Conservation (phyloP, 1,140 invertebrate species). For the Aporrectodea caliginosa region DNA sequence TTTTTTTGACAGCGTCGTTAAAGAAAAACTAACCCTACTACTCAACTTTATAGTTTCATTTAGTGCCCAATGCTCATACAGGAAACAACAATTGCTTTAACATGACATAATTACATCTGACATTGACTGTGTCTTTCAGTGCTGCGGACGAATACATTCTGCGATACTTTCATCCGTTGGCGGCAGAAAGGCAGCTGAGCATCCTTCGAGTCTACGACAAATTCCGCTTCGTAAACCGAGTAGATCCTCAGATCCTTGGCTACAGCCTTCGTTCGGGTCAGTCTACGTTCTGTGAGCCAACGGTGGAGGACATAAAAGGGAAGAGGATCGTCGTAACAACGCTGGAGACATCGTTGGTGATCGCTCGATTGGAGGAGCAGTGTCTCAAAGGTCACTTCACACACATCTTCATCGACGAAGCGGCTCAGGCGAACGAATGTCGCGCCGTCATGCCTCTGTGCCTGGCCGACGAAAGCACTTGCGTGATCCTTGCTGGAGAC, state of each 20-base stretch:
- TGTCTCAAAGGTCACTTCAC: conserved; percentile 65
- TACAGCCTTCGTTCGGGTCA: conserved; percentile 69
- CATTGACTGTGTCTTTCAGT: conserved; percentile 55
- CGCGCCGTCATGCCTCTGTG: conserved; percentile 78
- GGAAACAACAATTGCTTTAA: too few relatives aligned
- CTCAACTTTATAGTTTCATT: too few relatives aligned
- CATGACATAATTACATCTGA: too few relatives aligned
- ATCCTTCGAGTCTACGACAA: conserved; percentile 79
- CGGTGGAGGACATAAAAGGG: conserved; percentile 67
- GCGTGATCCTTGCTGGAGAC: conserved; percentile 79
- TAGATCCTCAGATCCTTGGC: conserved; percentile 67
- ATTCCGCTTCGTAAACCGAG: conserved; percentile 71
- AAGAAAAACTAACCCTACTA: too few relatives aligned
- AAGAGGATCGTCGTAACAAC: conserved; percentile 79
- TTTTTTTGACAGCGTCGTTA: too few relatives aligned
- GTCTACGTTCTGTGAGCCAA: conserved; percentile 64
- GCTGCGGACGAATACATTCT: conserved; percentile 68
- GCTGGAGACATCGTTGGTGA: conserved; percentile 71
- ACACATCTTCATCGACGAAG: conserved; percentile 84
- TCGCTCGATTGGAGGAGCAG: conserved; percentile 58
- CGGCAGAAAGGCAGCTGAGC: conserved; percentile 49
- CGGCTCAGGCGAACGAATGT: conserved; percentile 82
- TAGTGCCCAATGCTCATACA: too few relatives aligned
- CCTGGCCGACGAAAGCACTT: conserved; percentile 68
- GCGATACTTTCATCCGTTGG: conserved; percentile 71